Evolutionary conservation across 2,113 vertebrate genomes (phyloP).

Genomic region (Ciconia boyciana): DNA sequence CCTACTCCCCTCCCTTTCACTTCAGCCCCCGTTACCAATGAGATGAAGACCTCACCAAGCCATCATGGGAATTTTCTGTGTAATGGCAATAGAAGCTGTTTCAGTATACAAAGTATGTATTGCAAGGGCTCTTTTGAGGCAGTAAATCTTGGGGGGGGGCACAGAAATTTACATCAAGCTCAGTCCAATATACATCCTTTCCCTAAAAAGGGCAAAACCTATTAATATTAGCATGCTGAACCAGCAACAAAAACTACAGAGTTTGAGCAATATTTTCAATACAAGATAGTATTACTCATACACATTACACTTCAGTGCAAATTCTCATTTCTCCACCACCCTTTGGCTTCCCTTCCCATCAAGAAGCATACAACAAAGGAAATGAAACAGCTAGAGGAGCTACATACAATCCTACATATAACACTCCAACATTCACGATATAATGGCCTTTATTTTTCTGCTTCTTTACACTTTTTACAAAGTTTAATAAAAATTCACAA

Average conservation of each 20-base stretch:
- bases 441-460: background rate
- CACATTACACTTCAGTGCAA: background rate
- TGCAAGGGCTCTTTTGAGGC: background rate
- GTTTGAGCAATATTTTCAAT: background rate
- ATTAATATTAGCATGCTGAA: background rate
- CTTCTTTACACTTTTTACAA: background rate
- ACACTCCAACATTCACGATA: background rate
- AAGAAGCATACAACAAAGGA: background rate
- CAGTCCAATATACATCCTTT: background rate
- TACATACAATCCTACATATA: background rate
- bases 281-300: background rate
- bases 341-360: background rate
- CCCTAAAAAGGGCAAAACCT: background rate
- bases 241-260: background rate
- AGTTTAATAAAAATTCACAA: background rate
- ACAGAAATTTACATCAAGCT: background rate
- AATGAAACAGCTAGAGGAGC: background rate
- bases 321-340: background rate
- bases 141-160: background rate
- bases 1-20: background rate
- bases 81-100: background rate
- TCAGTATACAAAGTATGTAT: background rate
- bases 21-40: background rate
- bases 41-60: background rate
- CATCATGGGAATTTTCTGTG: background rate